Conservation (phyloP, 2,797 vertebrate genomes). For the Syngnathus acus region DNA sequence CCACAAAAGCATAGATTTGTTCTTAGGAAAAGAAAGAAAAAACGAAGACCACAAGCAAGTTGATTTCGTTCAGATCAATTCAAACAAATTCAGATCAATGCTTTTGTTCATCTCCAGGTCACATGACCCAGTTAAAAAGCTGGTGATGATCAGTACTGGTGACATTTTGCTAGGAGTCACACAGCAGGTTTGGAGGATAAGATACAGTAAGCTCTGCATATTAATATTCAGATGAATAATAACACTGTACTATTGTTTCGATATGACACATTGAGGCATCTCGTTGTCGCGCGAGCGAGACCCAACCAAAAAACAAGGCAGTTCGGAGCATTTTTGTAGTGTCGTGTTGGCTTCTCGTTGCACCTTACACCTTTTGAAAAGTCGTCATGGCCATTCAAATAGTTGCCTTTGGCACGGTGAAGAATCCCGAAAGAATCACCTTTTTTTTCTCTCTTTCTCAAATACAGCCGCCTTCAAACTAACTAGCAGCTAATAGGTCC, state of each 20-base stretch:
- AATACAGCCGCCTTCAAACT: slow-evolving; percentile 13
- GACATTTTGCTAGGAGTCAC: background rate
- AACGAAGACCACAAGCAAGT: slow-evolving; percentile 42
- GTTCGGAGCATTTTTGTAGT: background rate
- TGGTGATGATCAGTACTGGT: slow-evolving; percentile 60
- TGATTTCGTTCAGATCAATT: slow-evolving; percentile 55
- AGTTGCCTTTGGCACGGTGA: slow-evolving; percentile 1
- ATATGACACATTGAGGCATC: slow-evolving; percentile 24
- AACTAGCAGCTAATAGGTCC: slow-evolving; percentile 17
- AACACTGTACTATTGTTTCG: slow-evolving; percentile 13
- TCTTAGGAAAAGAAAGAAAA: slow-evolving; percentile 45
- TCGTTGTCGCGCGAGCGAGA: background rate
- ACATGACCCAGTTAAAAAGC: slow-evolving; percentile 53
- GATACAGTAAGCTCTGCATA: slow-evolving; percentile 19
- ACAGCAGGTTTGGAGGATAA: background rate
- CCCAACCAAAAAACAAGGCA: slow-evolving; percentile 1
- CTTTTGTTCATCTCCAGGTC: slow-evolving; percentile 63
- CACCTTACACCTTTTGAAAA: background rate
- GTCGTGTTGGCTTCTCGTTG: slow-evolving; percentile 4
- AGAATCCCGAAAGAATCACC: background rate
- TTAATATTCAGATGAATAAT: slow-evolving; percentile 9
- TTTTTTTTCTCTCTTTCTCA: background rate
- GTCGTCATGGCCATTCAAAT: background rate
- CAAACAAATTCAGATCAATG: slow-evolving; percentile 19
- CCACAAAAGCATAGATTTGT: slow-evolving; percentile 71